Conservation (phyloP, 2,888 invertebrate species). For the Hydrotaea diabolus region DNA sequence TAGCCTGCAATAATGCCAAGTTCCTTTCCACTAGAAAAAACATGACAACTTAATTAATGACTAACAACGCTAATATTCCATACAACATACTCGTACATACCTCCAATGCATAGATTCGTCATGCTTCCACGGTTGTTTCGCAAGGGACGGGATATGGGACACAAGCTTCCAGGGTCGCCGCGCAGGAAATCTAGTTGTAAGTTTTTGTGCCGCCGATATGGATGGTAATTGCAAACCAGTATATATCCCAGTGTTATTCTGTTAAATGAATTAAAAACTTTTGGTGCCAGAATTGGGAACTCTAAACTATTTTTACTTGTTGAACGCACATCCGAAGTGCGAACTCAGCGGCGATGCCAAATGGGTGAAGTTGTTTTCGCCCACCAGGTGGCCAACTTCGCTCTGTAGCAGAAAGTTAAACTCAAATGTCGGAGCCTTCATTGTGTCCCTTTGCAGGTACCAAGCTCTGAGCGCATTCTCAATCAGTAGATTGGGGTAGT, state of each 20-base stretch:
- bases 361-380: constrained; percentile 32
- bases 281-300: not conserved
- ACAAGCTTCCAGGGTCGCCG: constrained; percentile 12
- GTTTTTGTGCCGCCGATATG: not conserved
- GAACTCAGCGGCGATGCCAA: constrained; percentile 4
- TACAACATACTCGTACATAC: constrained; percentile 11
- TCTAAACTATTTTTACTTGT: not conserved
- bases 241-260: constrained; percentile 8
- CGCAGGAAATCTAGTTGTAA: not conserved
- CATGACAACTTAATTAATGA: not conserved
- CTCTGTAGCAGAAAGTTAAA: constrained; percentile 6
- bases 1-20: too few species aligned
- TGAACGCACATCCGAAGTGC: constrained; percentile 22
- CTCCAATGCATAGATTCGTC: constrained; percentile 22
- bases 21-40: not conserved
- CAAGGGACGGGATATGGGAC: constrained; percentile 14
- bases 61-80: not conserved
- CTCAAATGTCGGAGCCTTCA: not conserved
- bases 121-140: constrained; percentile 10
- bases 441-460: constrained; percentile 21
- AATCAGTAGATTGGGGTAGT: constrained; percentile 33
- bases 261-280: not conserved
- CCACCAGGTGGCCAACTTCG: not conserved
- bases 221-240: constrained; percentile 30
- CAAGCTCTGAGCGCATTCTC: constrained; percentile 33